Evolutionary conservation across 2,888 invertebrate genomes (phyloP), one percentile per base, ranked within the genome.

Genomic region (Melanostoma mellinum): DNA sequence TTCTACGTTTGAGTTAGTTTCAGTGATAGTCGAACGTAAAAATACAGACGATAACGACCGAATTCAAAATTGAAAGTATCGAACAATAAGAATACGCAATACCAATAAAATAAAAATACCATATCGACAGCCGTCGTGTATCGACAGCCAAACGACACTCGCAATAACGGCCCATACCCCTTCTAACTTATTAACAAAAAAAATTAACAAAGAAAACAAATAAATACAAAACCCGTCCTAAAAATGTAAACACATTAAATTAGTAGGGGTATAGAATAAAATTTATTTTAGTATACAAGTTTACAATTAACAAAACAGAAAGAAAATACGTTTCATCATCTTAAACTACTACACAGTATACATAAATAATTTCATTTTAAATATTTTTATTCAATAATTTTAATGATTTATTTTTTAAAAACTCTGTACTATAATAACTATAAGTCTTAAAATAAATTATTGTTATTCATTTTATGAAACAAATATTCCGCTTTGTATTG

Each of bases 401-500:
- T 42, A 32, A 9, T 52, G 8, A 33, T 52, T 3, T 33, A 6
- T 60, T 8, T 46, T 44, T 61, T 61, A 46, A 20, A 20, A 20
- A 20, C 20, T 20, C 20, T 35, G 8, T 35, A 36, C 8, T 1
- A 10, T 2, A 55, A 56, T 56, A 46, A 52, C 52, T 52, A 52
- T 40, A 40, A 65, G 65, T 65, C 65, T 65, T 65, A 52, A 38
- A 52, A 35, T 65, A 52, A 9, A 50, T 32, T 58, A 4, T 32
- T 48, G 10, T 20, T 48, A 32, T 48, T 8, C 9, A 42, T 20
- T 20, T 20, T 20, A 20, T 20, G 20, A 20, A 20, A 20, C 20
- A 20, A 20, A 1, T 20, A 20, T 20, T 20, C 20, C 20, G 20
- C 20, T 20, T 20, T 20, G 20, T 20, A 20, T 20, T 20, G 20